Conservation (phyloP, 2,113 vertebrate species). For the Stegostoma tigrinum region DNA sequence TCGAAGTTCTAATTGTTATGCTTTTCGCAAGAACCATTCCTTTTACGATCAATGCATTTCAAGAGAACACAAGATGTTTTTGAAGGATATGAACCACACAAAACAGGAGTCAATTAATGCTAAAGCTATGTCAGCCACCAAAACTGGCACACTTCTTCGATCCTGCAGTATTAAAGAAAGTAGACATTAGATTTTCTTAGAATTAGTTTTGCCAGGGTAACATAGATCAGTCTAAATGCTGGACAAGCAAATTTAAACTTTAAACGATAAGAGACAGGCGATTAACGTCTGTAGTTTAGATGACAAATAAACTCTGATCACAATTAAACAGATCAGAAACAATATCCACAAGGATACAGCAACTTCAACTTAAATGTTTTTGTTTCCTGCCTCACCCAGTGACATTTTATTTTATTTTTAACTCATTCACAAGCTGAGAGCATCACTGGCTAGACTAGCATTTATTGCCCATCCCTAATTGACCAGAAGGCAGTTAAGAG, state of each 20-base stretch:
- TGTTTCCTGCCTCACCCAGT: background rate
- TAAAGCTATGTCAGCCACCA: constrained; percentile 64
- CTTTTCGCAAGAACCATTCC: background rate
- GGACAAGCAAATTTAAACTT: background rate
- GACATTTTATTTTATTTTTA: too few relatives aligned
- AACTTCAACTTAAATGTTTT: background rate
- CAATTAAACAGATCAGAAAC: too few relatives aligned
- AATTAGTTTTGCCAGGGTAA: background rate
- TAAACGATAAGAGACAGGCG: background rate
- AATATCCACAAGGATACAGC: too few relatives aligned
- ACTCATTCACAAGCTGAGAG: too few relatives aligned
- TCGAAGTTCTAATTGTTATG: background rate
- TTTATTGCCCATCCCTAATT: too few relatives aligned
- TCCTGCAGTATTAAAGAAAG: constrained; percentile 48
- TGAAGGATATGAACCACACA: constrained; percentile 84
- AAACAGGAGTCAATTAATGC: constrained; percentile 66
- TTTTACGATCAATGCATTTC: background rate
- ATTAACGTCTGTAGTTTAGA: background rate
- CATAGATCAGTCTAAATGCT: background rate
- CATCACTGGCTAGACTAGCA: too few relatives aligned
- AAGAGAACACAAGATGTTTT: background rate
- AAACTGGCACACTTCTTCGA: constrained; percentile 58
- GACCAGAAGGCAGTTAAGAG: too few relatives aligned
- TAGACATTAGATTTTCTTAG: constrained; percentile 1
- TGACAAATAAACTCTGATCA: background rate